Evolutionary conservation across 2,888 invertebrate species (phyloP).

Genomic region (Nemotelus pantherinus): DNA sequence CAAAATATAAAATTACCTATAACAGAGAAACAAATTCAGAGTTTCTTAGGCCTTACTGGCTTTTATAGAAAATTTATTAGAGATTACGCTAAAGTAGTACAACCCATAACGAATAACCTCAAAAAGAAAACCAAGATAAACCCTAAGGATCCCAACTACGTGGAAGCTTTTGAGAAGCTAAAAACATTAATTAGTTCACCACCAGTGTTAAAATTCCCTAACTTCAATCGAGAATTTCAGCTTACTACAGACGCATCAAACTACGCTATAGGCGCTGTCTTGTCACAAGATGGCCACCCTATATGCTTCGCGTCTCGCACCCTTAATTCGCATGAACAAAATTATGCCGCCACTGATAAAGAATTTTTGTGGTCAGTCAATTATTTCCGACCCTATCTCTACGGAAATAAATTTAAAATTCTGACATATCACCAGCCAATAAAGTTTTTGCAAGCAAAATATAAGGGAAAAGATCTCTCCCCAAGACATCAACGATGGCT

Average conservation of each 20-base stretch:
- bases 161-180: slow-evolving; percentile 49
- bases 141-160: slow-evolving; percentile 23
- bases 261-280: slow-evolving; percentile 10
- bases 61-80: slow-evolving; percentile 4
- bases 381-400: background rate
- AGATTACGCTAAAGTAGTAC: background rate
- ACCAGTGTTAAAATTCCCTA: slow-evolving; percentile 41
- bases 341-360: slow-evolving; percentile 34
- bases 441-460: slow-evolving; percentile 43
- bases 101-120: background rate
- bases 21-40: background rate
- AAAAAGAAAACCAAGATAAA: background rate
- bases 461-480: slow-evolving; percentile 42
- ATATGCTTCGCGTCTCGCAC: slow-evolving; percentile 2
- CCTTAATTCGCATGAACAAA: background rate
- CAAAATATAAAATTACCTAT: background rate
- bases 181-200: slow-evolving; percentile 45
- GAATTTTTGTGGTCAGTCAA: slow-evolving; percentile 26
- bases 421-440: slow-evolving; percentile 22
- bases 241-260: slow-evolving; percentile 46
- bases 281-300: slow-evolving; percentile 25
- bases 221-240: slow-evolving; percentile 40
- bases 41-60: background rate
- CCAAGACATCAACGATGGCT: background rate
- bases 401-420: background rate